phyloP scores from a whole-genome alignment of 1,140 invertebrate genomes.

The Bombus pyrosoma region DNA sequence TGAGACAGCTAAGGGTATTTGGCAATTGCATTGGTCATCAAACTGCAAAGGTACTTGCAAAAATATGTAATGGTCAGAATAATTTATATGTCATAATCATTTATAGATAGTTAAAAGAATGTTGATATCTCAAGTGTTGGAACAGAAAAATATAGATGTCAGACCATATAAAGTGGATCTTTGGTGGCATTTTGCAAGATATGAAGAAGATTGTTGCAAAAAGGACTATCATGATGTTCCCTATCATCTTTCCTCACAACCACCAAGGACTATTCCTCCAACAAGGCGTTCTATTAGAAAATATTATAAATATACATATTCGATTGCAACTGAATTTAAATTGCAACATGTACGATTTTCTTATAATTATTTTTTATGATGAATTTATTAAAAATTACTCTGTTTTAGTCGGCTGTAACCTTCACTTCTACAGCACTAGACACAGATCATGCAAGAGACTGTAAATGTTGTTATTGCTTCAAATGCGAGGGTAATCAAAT shows the following conservation, averaged over 20 bases:
- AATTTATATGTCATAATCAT: slow-evolving; percentile 6
- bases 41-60: slow-evolving; percentile 73
- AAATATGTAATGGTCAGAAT: not conserved
- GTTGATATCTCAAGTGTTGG: slow-evolving; percentile 80
- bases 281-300: not conserved
- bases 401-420: slow-evolving; percentile 9
- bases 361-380: not conserved
- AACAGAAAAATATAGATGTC: slow-evolving; percentile 83
- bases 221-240: not conserved
- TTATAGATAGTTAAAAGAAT: slow-evolving; percentile 81
- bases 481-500: slow-evolving; percentile 22
- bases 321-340: not conserved
- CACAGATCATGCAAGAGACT: not conserved
- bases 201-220: slow-evolving; percentile 68
- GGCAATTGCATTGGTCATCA: slow-evolving; percentile 81
- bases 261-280: not conserved
- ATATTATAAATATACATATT: slow-evolving; percentile 12
- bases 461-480: slow-evolving; percentile 42
- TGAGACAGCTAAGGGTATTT: slow-evolving; percentile 83
- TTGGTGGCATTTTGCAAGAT: slow-evolving; percentile 81
- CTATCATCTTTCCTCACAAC: not conserved
- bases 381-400: not conserved
- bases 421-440: not conserved
- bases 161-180: slow-evolving; percentile 83
- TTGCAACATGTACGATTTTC: slow-evolving; percentile 13